These are phyloP conservation scores for Asarcornis scutulata DNA, from an alignment of 2,113 vertebrate species.

Conservation along the genomic window DNA sequence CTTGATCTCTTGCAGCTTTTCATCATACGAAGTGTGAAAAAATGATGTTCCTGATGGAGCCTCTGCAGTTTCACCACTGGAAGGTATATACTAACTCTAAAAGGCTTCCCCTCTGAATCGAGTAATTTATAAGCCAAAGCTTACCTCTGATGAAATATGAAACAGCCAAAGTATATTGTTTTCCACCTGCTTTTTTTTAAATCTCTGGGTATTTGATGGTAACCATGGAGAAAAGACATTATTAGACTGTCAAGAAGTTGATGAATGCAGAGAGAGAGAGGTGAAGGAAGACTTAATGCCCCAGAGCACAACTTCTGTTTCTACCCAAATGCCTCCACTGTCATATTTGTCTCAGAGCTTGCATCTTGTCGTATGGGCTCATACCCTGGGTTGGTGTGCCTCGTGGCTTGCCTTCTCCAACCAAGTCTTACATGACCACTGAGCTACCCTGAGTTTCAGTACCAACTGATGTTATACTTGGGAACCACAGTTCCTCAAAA, in stretches of 20 bases:
- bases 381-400: neutral
- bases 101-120: neutral
- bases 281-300: neutral
- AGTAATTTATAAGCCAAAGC: neutral
- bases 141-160: neutral
- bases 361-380: neutral
- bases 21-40: neutral
- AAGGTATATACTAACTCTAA: neutral
- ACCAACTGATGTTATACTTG: fast-evolving
- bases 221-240: neutral
- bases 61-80: neutral
- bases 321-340: neutral
- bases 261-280: neutral
- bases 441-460: neutral
- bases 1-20: neutral
- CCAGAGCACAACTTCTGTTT: neutral
- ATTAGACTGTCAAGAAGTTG: neutral
- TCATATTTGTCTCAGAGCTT: neutral
- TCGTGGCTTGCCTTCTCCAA: neutral
- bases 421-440: fast-evolving
- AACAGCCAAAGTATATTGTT: neutral
- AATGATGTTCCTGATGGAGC: neutral
- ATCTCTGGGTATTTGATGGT: neutral
- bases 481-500: neutral
- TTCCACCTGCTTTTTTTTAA: neutral